Percentiles rank a stretch among this genome's conserved stretches.
These are phyloP conservation scores for Metaphire vulgaris DNA, from an alignment of 1,140 invertebrate species.

Conservation along the genomic window DNA sequence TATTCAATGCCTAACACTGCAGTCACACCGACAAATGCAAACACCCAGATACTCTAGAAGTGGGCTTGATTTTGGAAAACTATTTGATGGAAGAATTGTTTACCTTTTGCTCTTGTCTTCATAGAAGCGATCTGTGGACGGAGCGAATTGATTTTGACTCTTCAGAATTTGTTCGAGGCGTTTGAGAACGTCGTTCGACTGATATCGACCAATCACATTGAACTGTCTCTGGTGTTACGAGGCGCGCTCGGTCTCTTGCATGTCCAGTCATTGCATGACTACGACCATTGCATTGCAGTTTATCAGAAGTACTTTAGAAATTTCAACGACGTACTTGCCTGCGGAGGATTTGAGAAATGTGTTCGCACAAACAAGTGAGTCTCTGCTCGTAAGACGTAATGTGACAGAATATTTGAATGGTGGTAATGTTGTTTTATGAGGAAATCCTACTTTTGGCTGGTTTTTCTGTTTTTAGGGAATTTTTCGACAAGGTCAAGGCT, in stretches of 20 bases:
- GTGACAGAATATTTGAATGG: too few species aligned
- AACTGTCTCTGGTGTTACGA: not conserved
- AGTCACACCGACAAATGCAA: too few species aligned
- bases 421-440: too few species aligned
- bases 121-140: too few species aligned
- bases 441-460: too few species aligned
- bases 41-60: too few species aligned
- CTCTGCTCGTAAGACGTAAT: too few species aligned
- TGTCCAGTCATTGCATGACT: not conserved
- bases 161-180: not conserved
- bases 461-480: slow-evolving; percentile 34
- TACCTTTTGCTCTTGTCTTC: too few species aligned
- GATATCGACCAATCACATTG: slow-evolving; percentile 11
- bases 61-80: too few species aligned
- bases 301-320: slow-evolving; percentile 67
- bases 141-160: too few species aligned
- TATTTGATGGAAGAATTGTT: too few species aligned
- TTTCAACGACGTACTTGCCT: slow-evolving; percentile 67
- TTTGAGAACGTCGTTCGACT: not conserved
- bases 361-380: slow-evolving; percentile 46
- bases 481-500: slow-evolving; percentile 33
- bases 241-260: not conserved
- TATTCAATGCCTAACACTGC: too few species aligned
- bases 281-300: slow-evolving; percentile 8
- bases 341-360: slow-evolving; percentile 65